Conservation (phyloP, 2,888 invertebrate species). For the Drosophila dives region DNA sequence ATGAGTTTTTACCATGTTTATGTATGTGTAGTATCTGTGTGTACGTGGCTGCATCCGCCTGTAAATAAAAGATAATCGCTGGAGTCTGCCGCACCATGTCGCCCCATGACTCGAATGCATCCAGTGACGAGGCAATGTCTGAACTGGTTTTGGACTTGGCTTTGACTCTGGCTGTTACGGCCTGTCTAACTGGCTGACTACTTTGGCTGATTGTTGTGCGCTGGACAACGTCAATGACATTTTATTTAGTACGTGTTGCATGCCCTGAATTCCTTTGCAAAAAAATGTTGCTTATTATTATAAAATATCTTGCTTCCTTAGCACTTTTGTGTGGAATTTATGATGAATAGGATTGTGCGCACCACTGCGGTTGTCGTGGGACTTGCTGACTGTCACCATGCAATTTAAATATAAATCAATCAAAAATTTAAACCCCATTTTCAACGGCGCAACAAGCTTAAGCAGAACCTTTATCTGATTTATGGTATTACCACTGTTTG, state of each 20-base stretch:
- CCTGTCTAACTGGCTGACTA: conserved; percentile 48
- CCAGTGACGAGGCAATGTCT: conserved; percentile 31
- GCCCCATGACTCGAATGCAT: conserved; percentile 60
- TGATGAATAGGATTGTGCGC: conserved; percentile 27
- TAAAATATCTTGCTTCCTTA: conserved; percentile 47
- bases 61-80: conserved; percentile 71
- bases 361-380: neutral
- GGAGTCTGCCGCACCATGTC: conserved; percentile 43
- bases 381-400: neutral
- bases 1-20: conserved; percentile 7
- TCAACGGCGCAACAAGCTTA: neutral
- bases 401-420: conserved; percentile 26
- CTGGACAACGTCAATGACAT: conserved; percentile 47
- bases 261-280: conserved; percentile 54
- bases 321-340: conserved; percentile 47
- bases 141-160: conserved; percentile 1
- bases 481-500: conserved; percentile 10
- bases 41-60: conserved; percentile 22
- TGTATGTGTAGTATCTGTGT: conserved; percentile 5
- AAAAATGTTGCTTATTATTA: conserved; percentile 59
- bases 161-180: neutral
- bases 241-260: conserved; percentile 71
- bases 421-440: conserved; percentile 6
- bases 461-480: neutral
- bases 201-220: conserved; percentile 64